A percentile compares a stretch with the other conserved stretches of the same genome.
phyloP scores from a whole-genome alignment of 2,888 invertebrate species.

The Siphonodentalium dalli region DNA sequence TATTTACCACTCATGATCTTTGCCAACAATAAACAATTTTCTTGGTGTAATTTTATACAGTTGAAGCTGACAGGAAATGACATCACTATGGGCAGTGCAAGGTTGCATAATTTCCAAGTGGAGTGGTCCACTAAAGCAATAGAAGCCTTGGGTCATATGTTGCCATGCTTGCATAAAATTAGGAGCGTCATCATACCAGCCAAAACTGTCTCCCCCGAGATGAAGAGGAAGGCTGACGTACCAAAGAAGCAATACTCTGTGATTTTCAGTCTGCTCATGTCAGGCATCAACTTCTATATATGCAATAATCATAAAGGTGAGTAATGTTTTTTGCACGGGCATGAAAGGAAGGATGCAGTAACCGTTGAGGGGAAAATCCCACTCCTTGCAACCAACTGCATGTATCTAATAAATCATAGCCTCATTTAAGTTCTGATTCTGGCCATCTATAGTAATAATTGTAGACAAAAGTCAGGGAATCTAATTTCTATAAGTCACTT shows the following conservation, averaged over 20 bases:
- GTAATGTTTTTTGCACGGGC: slow-evolving; percentile 5
- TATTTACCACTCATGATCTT: too few relatives aligned
- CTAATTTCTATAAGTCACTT: too few relatives aligned
- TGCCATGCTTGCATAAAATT: slow-evolving; percentile 35
- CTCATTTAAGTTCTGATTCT: too few relatives aligned
- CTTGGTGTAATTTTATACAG: slow-evolving; percentile 26
- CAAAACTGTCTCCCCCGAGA: slow-evolving; percentile 28
- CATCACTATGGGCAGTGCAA: slow-evolving; percentile 44
- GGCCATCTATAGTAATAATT: too few relatives aligned
- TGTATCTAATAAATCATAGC: too few relatives aligned
- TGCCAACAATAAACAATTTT: too few relatives aligned
- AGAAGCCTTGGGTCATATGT: slow-evolving; percentile 38
- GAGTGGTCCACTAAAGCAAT: slow-evolving; percentile 55
- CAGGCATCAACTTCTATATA: slow-evolving; percentile 47
- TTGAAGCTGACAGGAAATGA: slow-evolving; percentile 44
- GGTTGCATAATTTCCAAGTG: slow-evolving; percentile 53
- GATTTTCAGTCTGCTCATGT: slow-evolving; percentile 33
- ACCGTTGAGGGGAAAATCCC: too few relatives aligned
- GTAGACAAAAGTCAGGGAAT: too few relatives aligned
- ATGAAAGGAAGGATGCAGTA: too few relatives aligned
- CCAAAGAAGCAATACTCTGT: background rate
- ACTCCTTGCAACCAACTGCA: too few relatives aligned
- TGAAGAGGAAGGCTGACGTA: too few relatives aligned
- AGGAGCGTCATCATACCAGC: slow-evolving; percentile 23
- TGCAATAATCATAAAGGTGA: slow-evolving; percentile 51